Base-by-base conservation (phyloP, 2,113 vertebrate genomes). In the Channa argus region DNA sequence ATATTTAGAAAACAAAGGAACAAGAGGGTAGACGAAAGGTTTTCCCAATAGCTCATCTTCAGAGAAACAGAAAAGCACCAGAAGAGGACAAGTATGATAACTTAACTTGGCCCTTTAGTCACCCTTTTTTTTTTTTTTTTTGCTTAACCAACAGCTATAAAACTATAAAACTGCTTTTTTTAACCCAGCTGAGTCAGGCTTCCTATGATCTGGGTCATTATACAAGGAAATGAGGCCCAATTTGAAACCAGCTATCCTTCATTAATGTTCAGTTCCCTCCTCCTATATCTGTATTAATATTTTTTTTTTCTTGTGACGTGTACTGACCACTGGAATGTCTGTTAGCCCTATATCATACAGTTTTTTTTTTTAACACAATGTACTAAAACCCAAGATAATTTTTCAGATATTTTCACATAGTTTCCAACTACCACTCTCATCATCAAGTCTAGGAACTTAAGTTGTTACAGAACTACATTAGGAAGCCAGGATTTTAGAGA, bases 11-110 rank as follows among this genome's bases (percentile, higher is more conserved):
- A 60, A 82, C 74, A 76, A 82, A 71, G 56, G 58, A 50, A 72
- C 62, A 79, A 74, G 55, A 79, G 63, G 69, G 81, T 12, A 5
- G 62, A 77, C 70, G 4, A 54, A 67, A 78, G 77, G 52, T 79
- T 85, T 85, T 87, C 74, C 61, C 86, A 77, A 70, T 62, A 63
- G 71, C 62, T 12, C 7, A 1, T 76, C 74, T 77, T 84, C 66
- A 82, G 78, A 69, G 71, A 46, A 43, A 33, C 37, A 1, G 0
- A 7, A 63, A 45, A 3, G 58, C 51, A 66, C 38, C 15, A 50
- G 47, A 0, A 63, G 59, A 33, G 68, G 15, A 53, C 11, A 14
- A 44, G 43, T 13, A 0, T 15, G 43, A 43, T 9, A 9, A 5
- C 33, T 37, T 12, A 5, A 24, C 24, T 24, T 24, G 24, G 24